Percentiles rank a stretch among this genome's conserved stretches.
Evolutionary conservation across 2,797 vertebrate genomes (phyloP).

Genomic region (Danionella dracula): DNA sequence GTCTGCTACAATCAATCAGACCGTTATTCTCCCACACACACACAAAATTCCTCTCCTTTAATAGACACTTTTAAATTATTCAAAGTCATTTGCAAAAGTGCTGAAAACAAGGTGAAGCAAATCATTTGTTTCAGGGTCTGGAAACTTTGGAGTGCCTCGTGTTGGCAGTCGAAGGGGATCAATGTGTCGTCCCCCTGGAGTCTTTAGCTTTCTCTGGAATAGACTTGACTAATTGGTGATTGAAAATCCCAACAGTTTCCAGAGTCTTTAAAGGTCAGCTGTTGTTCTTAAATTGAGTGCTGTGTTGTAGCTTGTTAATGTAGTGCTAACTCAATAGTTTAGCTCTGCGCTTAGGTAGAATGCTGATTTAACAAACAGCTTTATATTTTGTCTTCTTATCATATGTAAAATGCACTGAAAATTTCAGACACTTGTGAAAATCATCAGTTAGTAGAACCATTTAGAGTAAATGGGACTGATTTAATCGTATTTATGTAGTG

Average conservation of each 20-base stretch:
- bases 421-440: neutral
- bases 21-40: too few species aligned
- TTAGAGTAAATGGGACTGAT: too few species aligned
- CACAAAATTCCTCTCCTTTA: constrained; percentile 3
- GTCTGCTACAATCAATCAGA: too few species aligned
- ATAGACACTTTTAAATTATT: neutral
- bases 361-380: neutral
- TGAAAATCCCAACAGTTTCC: constrained; percentile 44
- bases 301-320: constrained; percentile 32
- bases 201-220: constrained; percentile 43
- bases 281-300: constrained; percentile 45
- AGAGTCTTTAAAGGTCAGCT: constrained; percentile 50
- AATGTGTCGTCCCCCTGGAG: constrained; percentile 36
- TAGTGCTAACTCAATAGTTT: constrained; percentile 28
- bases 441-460: too few species aligned
- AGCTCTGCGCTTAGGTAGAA: constrained; percentile 7
- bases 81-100: neutral
- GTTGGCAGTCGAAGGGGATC: constrained; percentile 37
- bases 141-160: constrained; percentile 10
- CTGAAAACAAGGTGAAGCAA: constrained; percentile 5
- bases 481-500: too few species aligned
- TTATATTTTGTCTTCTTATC: neutral
- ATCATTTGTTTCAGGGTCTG: neutral
- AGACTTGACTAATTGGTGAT: constrained; percentile 50
- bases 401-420: neutral